Conservation (phyloP, 2,113 vertebrate species). For the Toxotes chatareus region DNA sequence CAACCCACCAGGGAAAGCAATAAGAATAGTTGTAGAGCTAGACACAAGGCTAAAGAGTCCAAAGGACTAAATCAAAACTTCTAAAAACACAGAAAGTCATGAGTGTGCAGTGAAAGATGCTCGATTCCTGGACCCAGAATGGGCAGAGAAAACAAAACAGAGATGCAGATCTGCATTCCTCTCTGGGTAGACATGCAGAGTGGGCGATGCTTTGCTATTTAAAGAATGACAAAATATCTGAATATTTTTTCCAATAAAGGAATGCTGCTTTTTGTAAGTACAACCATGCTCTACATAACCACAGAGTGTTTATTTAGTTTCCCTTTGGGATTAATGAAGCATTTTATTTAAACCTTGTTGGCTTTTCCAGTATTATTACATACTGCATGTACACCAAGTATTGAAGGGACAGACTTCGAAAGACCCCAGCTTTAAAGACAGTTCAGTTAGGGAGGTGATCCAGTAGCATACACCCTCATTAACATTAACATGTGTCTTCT, state of each 20-base stretch:
- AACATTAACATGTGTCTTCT: slow-evolving; percentile 1
- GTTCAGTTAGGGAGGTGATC: slow-evolving; percentile 8
- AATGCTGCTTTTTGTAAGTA: slow-evolving; percentile 40
- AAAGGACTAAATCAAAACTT: slow-evolving; percentile 74
- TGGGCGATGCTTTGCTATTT: slow-evolving; percentile 56
- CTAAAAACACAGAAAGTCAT: slow-evolving; percentile 69
- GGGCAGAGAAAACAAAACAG: slow-evolving; percentile 72
- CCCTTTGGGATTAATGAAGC: slow-evolving; percentile 25
- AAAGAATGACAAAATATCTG: slow-evolving; percentile 44
- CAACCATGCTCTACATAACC: slow-evolving; percentile 44
- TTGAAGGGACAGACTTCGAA: slow-evolving; percentile 8
- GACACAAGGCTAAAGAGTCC: slow-evolving; percentile 67
- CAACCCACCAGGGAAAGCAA: slow-evolving; percentile 78
- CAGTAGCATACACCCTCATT: slow-evolving; percentile 14
- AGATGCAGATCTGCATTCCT: slow-evolving; percentile 77
- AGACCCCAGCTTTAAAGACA: slow-evolving; percentile 20
- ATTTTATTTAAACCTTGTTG: slow-evolving; percentile 23
- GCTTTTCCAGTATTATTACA: slow-evolving; percentile 17
- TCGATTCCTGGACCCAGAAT: slow-evolving; percentile 67
- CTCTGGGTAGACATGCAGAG: slow-evolving; percentile 55
- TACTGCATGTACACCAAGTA: slow-evolving; percentile 8
- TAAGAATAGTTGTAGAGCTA: slow-evolving; percentile 72
- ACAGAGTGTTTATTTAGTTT: slow-evolving; percentile 28
- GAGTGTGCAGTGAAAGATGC: slow-evolving; percentile 70
- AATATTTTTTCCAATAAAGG: slow-evolving; percentile 44